Conservation (phyloP, 2,113 vertebrate genomes). For the Brienomyrus longianalis region DNA sequence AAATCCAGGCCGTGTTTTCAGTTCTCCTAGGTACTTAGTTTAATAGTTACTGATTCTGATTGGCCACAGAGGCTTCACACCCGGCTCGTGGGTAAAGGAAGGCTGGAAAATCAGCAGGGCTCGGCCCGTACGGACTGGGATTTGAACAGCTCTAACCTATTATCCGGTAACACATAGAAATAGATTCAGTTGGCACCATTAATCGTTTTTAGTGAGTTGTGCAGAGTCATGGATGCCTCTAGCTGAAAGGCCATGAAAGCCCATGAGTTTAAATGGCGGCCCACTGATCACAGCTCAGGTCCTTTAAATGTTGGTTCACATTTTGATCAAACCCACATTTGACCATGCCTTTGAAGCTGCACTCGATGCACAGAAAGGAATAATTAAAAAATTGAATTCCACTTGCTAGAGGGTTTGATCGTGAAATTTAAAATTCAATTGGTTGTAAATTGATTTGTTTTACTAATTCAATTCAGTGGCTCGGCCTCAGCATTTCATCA, state of each 20-base stretch:
- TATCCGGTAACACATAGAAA: not conserved
- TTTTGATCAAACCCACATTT: not conserved
- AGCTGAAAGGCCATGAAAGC: not conserved
- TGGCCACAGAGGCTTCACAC: not conserved
- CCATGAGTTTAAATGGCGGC: not conserved
- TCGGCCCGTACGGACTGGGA: not conserved
- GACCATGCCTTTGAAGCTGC: not conserved
- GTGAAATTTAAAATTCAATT: constrained; percentile 5
- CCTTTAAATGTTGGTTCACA: not conserved
- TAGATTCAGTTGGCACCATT: not conserved
- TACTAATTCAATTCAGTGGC: constrained; percentile 7
- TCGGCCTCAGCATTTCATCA: not conserved
- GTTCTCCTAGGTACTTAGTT: not conserved
- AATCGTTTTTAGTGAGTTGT: not conserved
- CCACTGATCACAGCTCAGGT: not conserved
- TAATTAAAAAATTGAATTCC: constrained; percentile 2
- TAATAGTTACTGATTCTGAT: not conserved
- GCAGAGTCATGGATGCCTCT: not conserved
- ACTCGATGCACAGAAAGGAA: not conserved
- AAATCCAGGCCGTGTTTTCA: not conserved
- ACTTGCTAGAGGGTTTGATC: not conserved
- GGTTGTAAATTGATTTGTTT: constrained; percentile 14
- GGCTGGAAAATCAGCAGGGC: not conserved
- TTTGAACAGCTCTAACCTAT: not conserved
- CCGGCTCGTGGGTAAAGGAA: not conserved